Conservation (phyloP, 2,113 vertebrate genomes). For the Cryptomyrus ogoouensis region DNA sequence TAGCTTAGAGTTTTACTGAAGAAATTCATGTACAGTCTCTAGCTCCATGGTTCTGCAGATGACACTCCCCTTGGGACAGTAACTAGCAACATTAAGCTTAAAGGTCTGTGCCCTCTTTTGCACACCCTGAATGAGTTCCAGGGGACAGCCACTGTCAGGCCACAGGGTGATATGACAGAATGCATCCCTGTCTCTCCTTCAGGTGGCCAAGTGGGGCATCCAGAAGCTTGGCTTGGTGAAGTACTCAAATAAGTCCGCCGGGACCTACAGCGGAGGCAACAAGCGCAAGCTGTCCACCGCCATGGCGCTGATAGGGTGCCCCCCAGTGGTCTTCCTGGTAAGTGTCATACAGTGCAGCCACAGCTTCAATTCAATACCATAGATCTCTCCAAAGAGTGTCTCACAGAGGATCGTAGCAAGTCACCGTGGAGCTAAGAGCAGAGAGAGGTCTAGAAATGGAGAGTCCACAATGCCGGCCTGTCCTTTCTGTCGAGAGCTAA, state of each 20-base stretch:
- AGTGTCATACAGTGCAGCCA: slow-evolving; percentile 27
- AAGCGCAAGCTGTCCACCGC: slow-evolving; percentile 94
- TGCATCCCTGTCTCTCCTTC: slow-evolving; percentile 9
- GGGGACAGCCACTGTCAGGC: neutral
- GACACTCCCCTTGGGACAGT: neutral
- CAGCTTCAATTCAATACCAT: neutral
- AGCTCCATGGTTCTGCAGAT: neutral
- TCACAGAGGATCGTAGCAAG: neutral
- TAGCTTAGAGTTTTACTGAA: neutral
- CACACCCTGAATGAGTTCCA: neutral
- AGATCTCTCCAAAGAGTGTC: neutral
- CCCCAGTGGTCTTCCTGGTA: slow-evolving; percentile 90
- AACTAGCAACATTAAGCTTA: neutral
- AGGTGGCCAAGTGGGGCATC: slow-evolving; percentile 96
- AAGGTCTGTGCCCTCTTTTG: neutral
- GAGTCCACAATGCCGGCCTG: neutral
- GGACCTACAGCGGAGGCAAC: slow-evolving; percentile 93
- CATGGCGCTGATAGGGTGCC: slow-evolving; percentile 88
- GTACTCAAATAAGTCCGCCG: slow-evolving; percentile 80
- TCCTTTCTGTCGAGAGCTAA: neutral
- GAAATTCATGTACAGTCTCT: neutral
- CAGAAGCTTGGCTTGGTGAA: slow-evolving; percentile 86
- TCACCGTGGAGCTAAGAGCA: neutral
- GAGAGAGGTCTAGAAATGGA: neutral
- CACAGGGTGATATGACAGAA: neutral